Percentiles rank a stretch among this genome's conserved stretches.
These are phyloP conservation scores for Aelia acuminata DNA, from an alignment of 2,888 invertebrate genomes.

Conservation along the genomic window DNA sequence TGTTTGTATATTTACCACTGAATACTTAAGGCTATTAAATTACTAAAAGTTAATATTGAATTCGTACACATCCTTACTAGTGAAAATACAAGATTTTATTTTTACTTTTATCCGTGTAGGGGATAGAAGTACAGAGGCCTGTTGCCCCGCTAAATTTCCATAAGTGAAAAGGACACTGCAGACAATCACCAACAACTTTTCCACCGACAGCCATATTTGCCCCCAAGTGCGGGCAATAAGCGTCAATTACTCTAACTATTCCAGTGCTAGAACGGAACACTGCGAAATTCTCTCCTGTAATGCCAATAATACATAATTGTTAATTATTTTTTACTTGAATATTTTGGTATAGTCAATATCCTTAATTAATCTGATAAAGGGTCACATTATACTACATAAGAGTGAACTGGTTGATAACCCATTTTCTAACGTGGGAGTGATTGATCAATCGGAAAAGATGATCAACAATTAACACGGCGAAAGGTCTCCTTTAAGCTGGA, in stretches of 20 bases:
- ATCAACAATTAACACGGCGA: too few species aligned
- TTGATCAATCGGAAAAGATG: neutral
- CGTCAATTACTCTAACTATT: conserved; percentile 80
- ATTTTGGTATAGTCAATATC: neutral
- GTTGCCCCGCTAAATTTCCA: conserved; percentile 85
- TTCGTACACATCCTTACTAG: neutral
- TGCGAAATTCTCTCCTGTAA: conserved; percentile 78
- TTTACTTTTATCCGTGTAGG: conserved; percentile 76
- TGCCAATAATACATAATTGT: neutral
- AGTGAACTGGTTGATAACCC: neutral
- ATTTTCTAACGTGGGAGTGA: neutral
- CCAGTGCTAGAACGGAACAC: conserved; percentile 79
- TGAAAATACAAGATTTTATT: neutral
- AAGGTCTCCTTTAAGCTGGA: too few species aligned
- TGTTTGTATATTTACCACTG: neutral
- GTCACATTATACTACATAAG: neutral
- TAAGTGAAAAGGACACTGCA: conserved; percentile 91
- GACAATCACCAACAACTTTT: conserved; percentile 79
- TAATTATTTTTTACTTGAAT: neutral
- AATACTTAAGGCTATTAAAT: neutral
- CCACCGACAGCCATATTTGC: conserved; percentile 89
- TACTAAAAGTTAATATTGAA: neutral
- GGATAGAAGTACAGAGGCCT: conserved; percentile 83
- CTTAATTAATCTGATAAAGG: neutral
- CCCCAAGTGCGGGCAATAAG: conserved; percentile 92